Evolutionary conservation across 2,113 vertebrate genomes (phyloP).

Genomic region (Harpagus bidentatus): DNA sequence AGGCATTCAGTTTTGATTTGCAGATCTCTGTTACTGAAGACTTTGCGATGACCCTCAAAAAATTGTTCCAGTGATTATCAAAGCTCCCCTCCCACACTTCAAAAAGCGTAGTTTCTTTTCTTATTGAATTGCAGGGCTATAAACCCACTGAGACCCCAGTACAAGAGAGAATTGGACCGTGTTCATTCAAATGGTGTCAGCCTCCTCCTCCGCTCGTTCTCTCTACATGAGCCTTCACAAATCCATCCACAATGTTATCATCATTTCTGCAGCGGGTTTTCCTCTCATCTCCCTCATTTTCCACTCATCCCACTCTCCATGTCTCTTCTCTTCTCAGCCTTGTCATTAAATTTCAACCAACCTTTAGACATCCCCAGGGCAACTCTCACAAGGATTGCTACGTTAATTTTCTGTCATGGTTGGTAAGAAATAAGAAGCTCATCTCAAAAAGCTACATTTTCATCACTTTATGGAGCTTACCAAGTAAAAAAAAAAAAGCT

Average conservation of each 20-base stretch:
- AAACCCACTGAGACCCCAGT: not conserved
- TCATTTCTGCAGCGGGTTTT: not conserved
- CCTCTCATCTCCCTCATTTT: not conserved
- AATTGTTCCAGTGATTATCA: not conserved
- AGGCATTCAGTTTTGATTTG: not conserved
- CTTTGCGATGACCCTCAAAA: not conserved
- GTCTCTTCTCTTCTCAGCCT: not conserved
- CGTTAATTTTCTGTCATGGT: not conserved
- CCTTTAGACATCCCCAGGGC: not conserved
- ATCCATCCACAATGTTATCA: not conserved
- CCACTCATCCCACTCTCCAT: not conserved
- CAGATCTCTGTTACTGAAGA: not conserved
- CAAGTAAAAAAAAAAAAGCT: not conserved
- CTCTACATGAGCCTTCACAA: not conserved
- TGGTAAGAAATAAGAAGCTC: not conserved
- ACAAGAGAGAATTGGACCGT: not conserved
- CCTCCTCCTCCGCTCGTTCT: not conserved
- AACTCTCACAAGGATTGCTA: not conserved
- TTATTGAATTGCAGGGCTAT: not conserved
- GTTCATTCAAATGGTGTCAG: not conserved
- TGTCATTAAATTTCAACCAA: not conserved
- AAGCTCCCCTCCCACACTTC: accelerated
- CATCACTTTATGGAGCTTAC: not conserved
- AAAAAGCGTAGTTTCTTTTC: not conserved
- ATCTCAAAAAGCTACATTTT: not conserved